phyloP scores from a whole-genome alignment of 1,140 invertebrate genomes.

The Macrobrachium nipponense region DNA sequence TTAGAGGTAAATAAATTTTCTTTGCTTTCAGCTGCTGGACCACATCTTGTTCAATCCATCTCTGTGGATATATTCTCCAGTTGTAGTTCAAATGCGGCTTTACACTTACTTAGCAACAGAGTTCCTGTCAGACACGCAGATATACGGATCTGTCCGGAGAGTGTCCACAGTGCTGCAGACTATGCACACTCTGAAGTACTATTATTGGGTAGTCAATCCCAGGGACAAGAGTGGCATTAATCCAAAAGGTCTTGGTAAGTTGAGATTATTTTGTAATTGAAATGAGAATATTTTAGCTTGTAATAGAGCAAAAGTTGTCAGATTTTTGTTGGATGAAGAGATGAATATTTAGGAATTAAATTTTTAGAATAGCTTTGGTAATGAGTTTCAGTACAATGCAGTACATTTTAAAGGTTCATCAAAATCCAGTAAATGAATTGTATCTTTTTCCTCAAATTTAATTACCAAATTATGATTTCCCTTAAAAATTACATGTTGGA shows the following conservation, averaged over 20 bases:
- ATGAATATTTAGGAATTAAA: no score
- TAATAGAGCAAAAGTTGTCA: no score
- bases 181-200: conserved; percentile 98
- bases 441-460: no score
- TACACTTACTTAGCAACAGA: conserved; percentile 98
- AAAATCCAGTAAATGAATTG: no score
- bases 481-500: no score
- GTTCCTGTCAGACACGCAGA: conserved; percentile 96
- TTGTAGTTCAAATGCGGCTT: conserved; percentile 93
- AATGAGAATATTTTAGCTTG: no score
- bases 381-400: no score
- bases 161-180: conserved; percentile 98
- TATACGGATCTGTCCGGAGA: conserved; percentile 95
- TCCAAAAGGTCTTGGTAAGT: conserved; percentile 91
- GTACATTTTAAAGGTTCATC: no score
- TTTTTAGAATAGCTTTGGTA: no score
- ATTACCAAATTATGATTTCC: no score
- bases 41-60: conserved; percentile 99
- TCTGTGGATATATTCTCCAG: conserved; percentile 97
- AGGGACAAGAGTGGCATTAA: conserved; percentile 92
- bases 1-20: neutral
- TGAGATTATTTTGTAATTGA: neutral
- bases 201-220: conserved; percentile 98
- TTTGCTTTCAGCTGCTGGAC: conserved; percentile 91
- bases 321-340: no score